Base-by-base conservation (phyloP, 2,888 invertebrate species). In the Scaptomyza caliginosa region DNA sequence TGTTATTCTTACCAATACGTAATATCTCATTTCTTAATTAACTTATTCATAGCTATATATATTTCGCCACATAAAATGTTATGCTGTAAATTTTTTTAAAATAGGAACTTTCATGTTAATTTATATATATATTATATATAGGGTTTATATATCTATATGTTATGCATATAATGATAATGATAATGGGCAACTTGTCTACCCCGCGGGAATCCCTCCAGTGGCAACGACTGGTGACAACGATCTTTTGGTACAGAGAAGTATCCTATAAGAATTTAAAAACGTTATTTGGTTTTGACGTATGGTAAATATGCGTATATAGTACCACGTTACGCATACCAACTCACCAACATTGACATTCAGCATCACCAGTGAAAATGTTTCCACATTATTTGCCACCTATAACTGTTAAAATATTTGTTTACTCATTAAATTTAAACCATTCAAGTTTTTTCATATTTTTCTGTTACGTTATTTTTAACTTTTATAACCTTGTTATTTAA, bases 61-160 rank as follows among this genome's bases (percentile, higher is more conserved):
- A 57, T 50, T 67, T 59, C 51, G 57, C 54, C 45, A 62, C 63
- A 67, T 63, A 67, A 77, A 73, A 81, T 77, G 56, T 71, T 65
- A 69, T 69, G 68, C 40, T 46, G 65, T 71, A 30, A 60, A 66
- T 77, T 51, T 83, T 40, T 65, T 72, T 81, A 86, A 86, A 88
- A 84, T 86, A 89, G 88, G 86, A 88, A 88, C 88, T 86, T 77
- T 87, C 74, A 72, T 74, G 74, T 84, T 84, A 80, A 74, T 83
- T 57, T 75, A 59, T 71, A 64, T 34, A 65, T 67, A 60, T 74
- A 56, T 75, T 34, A 16, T 76, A 64, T 26, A 16, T 32, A n/a
- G n/a, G n/a, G 2, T 32, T 3, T 34, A 16, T 16, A 55, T 58
- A 40, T 57, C 50, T 74, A 66, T 32, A 30, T 49, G 48, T 52